Evolutionary conservation across 2,888 invertebrate species (phyloP), one percentile per base, ranked within the genome.

Genomic region (Caenorhabditis virilis): DNA sequence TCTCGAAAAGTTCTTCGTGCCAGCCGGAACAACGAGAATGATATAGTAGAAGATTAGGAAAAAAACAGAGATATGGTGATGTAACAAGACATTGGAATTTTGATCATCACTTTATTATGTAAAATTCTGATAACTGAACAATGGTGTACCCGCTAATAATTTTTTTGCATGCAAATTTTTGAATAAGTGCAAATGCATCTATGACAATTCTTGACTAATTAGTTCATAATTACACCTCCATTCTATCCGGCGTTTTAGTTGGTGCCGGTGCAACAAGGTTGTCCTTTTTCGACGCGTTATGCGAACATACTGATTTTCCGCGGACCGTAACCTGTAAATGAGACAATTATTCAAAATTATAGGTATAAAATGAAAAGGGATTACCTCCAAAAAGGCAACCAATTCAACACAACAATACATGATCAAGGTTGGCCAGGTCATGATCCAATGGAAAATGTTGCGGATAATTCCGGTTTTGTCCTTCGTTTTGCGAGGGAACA

Each of bases 251-350:
- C 23, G 56, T 35, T 59, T 69, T 69, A 33, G 64, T 63, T 41
- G 61, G 48, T 18, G 58, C 56, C 13, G 72, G 72, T 23, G 72
- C 69, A 18, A 76, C 72, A 15, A 79, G 65, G 47, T 76, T 78
- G 51, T 79, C 78, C 53, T 79, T 79, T 67, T 79, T 79, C 30
- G 76, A 77, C 4, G 79, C 79, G 23, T 63, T 74, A 61, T 79
- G 79, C 16, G 73, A 71, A 56, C 78, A 78, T 16, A 78, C 78
- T n/a, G 69, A 62, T 63, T 78, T 78, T 35, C 78, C 78, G 39
- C 77, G 63, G 20, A 79, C 55, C 11, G 79, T 78, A 22, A 78
- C 72, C 74, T 74, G 49, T 18, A 66, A 52, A 51, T 36, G 4
- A 36, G 45, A 23, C 45, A 53, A 50, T 61, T 56, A 46, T 36